Evolutionary conservation across 2,113 vertebrate genomes (phyloP), one percentile per base, ranked within the genome.

Genomic region (Epinephelus lanceolatus): DNA sequence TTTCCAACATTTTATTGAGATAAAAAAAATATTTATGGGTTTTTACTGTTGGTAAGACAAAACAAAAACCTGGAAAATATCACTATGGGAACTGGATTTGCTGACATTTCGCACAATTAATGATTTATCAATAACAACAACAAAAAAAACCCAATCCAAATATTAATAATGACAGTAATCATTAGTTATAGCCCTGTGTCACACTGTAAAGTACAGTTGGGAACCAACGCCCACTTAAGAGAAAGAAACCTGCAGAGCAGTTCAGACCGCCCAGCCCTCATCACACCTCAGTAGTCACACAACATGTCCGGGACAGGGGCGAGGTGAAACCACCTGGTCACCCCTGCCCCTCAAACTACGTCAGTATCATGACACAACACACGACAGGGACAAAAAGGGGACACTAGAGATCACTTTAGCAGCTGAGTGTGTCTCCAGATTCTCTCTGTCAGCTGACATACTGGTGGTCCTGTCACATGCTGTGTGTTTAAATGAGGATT

Each of bases 141-240:
- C 3, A 27, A 33, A 47, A 56, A 23, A 37, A 37, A 7, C 6
- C 33, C 6, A 3, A 15, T 33, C 19, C 2, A 62, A 45, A n/a
- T 2, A 45, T 55, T 0, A 49, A 17, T 13, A 5, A 51, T 47
- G 15, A 51, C 23, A 23, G 3, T 11, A 18, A 70, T 71, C 6
- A 45, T 62, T 3, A 23, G 8, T 52, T 1, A 1, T 27, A 42
- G 23, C 25, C 7, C 17, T 12, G 11, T 56, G 68, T 67, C 69
- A 30, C 27, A 59, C 15, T 3, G 27, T 23, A 9, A 69, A 23
- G 56, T 21, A 66, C 40, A 5, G 81, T 77, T 78, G 30, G 77
- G 67, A 68, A 82, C 75, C 91, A 85, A 91, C 89, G 67, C 91
- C 93, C 88, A 79, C 53, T 66, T 25, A 0, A 76, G 42, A 79